Evolutionary conservation across 2,797 vertebrate genomes (phyloP).

Genomic region (Lacerta agilis): DNA sequence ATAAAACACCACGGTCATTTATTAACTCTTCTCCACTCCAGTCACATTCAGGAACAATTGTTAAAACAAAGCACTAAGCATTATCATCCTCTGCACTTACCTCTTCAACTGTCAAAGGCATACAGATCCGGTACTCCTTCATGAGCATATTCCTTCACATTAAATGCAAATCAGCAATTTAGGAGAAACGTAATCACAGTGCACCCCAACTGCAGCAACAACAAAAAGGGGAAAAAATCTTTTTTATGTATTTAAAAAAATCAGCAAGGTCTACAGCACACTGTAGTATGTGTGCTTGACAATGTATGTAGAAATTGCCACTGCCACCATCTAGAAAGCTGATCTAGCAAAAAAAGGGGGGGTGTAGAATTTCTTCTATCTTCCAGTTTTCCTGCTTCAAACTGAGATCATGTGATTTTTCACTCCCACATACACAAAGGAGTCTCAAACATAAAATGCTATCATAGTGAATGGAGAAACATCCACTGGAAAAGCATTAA

Average conservation of each 20-base stretch:
- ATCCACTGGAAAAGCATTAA: constrained; percentile 53
- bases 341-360: constrained; percentile 47
- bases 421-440: constrained; percentile 15
- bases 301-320: constrained; percentile 35
- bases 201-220: constrained; percentile 41
- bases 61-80: not conserved
- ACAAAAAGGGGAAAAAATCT: not conserved
- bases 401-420: constrained; percentile 56
- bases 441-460: constrained; percentile 34
- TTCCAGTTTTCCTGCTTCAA: constrained; percentile 64
- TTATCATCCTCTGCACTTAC: constrained; percentile 77
- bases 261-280: constrained; percentile 2
- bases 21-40: not conserved
- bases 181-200: constrained; percentile 57
- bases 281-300: constrained; percentile 29
- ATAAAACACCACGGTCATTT: constrained; percentile 29
- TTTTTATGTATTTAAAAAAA: not conserved
- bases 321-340: constrained; percentile 61
- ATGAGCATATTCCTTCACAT: constrained; percentile 89
- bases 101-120: constrained; percentile 97
- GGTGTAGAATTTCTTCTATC: constrained; percentile 41
- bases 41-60: not conserved
- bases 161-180: constrained; percentile 54
- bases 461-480: constrained; percentile 42
- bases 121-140: constrained; percentile 98